Evolutionary conservation across 2,888 invertebrate genomes (phyloP), one percentile per base, ranked within the genome.

Genomic region (Eupithecia subumbrata): DNA sequence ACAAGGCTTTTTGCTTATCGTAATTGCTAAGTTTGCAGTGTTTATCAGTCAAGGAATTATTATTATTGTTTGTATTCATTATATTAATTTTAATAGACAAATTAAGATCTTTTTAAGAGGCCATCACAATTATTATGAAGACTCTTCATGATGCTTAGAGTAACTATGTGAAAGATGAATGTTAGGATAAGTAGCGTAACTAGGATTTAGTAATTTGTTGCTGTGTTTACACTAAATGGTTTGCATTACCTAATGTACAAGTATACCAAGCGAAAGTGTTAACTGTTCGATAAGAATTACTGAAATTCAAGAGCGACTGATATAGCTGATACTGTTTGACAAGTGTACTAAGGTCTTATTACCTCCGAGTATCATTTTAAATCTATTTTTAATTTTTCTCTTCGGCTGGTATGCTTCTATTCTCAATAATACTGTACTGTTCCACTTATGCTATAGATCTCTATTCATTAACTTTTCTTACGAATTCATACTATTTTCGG

Each of bases 281-380:
- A 83, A 74, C 76, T 85, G 85, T 68, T 76, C 83, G 84, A 86
- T 86, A 85, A 84, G 87, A 86, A 88, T 86, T 87, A 86, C 85
- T 85, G 83, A 85, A 83, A 84, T 86, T 88, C 84, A 84, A 87
- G 91, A 85, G 90, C 90, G 93, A 93, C 93, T 93, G 93, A 92
- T 88, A 89, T 90, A 89, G 89, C 92, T 92, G 94, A 92, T 94
- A 92, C 93, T 91, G 85, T 91, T 88, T 88, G 90, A 89, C 88
- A 90, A 89, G 89, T 88, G 90, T 89, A 90, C 88, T 92, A 91
- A 90, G 92, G 91, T 94, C 91, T 91, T 92, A 93, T 94, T 94
- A 95, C 95, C 95, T 95, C 95, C 94, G 95, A 94, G 94, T 95
- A 94, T 94, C 94, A 91, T 94, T 94, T 92, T 90, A 92, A 67